A percentile compares a stretch with the other conserved stretches of the same genome.
Evolutionary conservation across 2,797 vertebrate genomes (phyloP).

Genomic region (Margarornis squamiger): DNA sequence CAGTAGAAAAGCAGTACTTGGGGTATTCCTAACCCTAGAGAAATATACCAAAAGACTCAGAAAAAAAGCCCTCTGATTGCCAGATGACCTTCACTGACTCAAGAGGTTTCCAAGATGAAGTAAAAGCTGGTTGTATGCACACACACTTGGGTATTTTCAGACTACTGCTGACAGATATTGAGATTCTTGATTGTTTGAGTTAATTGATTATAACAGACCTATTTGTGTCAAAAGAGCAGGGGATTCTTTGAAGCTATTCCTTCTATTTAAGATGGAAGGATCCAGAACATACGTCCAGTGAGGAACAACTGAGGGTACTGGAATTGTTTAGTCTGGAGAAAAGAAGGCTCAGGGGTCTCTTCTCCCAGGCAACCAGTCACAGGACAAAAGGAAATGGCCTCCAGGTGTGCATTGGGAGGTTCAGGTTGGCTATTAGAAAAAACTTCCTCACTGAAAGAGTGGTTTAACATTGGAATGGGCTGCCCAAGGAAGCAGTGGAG

Average conservation of each 20-base stretch:
- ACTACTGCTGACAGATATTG: background rate
- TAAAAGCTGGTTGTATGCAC: background rate
- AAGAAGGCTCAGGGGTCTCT: background rate
- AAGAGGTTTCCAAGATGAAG: background rate
- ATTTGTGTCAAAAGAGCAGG: background rate
- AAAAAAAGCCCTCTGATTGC: background rate
- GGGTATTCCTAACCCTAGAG: background rate
- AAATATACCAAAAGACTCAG: background rate
- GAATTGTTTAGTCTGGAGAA: background rate
- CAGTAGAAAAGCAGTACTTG: background rate
- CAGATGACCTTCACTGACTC: background rate
- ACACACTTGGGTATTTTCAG: background rate
- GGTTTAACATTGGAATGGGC: background rate
- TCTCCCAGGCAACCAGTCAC: background rate
- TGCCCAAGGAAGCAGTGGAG: background rate
- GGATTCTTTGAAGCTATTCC: background rate
- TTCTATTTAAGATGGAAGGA: background rate
- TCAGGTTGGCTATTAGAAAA: background rate
- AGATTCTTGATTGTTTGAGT: background rate
- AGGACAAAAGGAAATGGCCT: background rate
- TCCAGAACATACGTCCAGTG: background rate
- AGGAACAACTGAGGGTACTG: background rate
- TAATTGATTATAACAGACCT: background rate
- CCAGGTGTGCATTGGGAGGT: background rate
- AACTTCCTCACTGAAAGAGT: background rate